These are phyloP conservation scores for Saturnia japonica DNA, from an alignment of 2,888 invertebrate species.

Conservation along the genomic window DNA sequence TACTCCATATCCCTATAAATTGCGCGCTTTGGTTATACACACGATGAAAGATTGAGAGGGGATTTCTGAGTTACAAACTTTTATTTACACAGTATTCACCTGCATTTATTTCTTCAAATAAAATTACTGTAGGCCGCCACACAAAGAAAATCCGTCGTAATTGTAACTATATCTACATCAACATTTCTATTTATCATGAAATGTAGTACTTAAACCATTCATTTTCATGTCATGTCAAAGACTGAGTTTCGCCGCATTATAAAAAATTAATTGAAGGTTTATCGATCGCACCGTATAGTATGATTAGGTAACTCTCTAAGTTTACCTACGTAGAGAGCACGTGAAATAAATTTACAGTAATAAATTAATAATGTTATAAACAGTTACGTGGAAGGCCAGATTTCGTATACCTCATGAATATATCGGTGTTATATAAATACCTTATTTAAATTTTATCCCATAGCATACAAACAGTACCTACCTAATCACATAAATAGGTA, in stretches of 20 bases:
- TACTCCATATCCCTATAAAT: too few species aligned
- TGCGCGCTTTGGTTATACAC: too few species aligned
- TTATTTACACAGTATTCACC: neutral
- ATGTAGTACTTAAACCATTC: neutral
- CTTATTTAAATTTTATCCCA: neutral
- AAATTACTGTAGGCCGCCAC: neutral
- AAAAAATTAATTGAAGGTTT: slow-evolving; percentile 9
- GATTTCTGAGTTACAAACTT: neutral
- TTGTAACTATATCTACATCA: neutral
- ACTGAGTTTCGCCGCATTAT: slow-evolving; percentile 8
- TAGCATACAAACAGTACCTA: neutral
- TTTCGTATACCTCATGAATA: slow-evolving; percentile 24
- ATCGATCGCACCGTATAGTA: slow-evolving; percentile 19
- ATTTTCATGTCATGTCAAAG: neutral
- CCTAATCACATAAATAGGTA: neutral
- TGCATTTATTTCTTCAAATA: neutral
- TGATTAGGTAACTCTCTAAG: slow-evolving; percentile 16
- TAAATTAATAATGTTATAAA: slow-evolving; percentile 31
- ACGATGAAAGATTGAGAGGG: too few species aligned
- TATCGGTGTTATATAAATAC: neutral
- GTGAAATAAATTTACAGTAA: slow-evolving; percentile 6
- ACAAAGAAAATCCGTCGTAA: neutral
- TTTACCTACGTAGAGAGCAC: neutral
- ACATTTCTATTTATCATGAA: neutral
- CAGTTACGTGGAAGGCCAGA: slow-evolving; percentile 37